phyloP scores from a whole-genome alignment of 2,888 invertebrate genomes.

The Auanema sp. region DNA sequence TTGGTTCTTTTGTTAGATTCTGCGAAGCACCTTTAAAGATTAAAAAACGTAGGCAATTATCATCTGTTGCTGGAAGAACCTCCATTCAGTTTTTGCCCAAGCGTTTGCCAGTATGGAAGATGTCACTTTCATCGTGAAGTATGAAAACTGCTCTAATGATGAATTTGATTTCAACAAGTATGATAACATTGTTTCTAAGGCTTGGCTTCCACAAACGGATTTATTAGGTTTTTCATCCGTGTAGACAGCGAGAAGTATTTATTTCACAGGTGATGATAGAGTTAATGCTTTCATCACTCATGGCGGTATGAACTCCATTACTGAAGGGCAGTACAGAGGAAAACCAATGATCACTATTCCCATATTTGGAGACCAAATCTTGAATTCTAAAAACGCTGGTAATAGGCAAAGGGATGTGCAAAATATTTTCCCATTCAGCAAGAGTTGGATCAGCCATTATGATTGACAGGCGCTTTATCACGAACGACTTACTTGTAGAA shows the following conservation, averaged over 20 bases:
- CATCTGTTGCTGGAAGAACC: background rate
- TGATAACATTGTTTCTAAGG: constrained; percentile 1
- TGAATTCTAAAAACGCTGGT: constrained; percentile 15
- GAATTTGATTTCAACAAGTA: background rate
- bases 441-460: constrained; percentile 9
- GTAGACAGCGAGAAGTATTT: no score
- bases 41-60: background rate
- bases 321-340: constrained; percentile 9
- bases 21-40: background rate
- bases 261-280: constrained; percentile 9
- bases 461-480: background rate
- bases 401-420: background rate
- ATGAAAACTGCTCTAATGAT: constrained; percentile 6
- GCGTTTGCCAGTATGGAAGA: constrained; percentile 8
- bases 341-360: constrained; percentile 14
- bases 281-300: constrained; percentile 12
- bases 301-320: constrained; percentile 17
- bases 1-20: constrained; percentile 5
- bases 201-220: constrained; percentile 14
- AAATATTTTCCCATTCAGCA: background rate
- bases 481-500: background rate
- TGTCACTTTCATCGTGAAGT: constrained; percentile 12
- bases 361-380: constrained; percentile 13
- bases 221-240: constrained; percentile 3
- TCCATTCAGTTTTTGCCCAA: constrained; percentile 1